These are phyloP conservation scores for Metacarcinus magister DNA, from an alignment of 2,888 invertebrate species.

Conservation along the genomic window DNA sequence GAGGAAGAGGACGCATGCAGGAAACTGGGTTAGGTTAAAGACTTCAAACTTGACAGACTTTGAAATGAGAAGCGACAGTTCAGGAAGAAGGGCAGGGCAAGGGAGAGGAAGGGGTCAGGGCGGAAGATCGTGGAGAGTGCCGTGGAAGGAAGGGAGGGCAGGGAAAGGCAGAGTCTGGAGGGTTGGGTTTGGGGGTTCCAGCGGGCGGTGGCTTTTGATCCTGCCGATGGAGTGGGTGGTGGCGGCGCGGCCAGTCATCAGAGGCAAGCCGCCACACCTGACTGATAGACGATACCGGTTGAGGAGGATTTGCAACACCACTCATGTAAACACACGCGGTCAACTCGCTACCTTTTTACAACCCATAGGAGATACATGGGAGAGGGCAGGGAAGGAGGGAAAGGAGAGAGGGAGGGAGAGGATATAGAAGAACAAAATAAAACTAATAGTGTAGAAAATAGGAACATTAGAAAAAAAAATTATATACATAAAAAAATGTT, in stretches of 20 bases:
- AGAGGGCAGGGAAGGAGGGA: neutral
- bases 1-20: neutral
- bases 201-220: slow-evolving; percentile 61
- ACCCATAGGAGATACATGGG: neutral
- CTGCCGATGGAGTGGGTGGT: slow-evolving; percentile 37
- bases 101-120: slow-evolving; percentile 4
- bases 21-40: neutral
- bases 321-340: slow-evolving; percentile 64
- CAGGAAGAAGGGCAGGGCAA: slow-evolving; percentile 3
- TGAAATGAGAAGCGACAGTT: slow-evolving; percentile 11
- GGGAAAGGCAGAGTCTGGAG: neutral
- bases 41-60: neutral
- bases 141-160: slow-evolving; percentile 12
- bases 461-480: neutral
- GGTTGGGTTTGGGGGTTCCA: neutral
- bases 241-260: slow-evolving; percentile 55
- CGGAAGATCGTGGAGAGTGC: slow-evolving; percentile 26
- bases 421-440: neutral
- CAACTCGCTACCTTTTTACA: neutral
- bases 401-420: neutral
- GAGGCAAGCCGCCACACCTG: slow-evolving; percentile 60
- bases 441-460: neutral
- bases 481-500: neutral
- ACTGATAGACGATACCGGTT: slow-evolving; percentile 50
- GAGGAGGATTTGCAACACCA: slow-evolving; percentile 60